These are phyloP conservation scores for Phoxinus dragarum DNA, from an alignment of 2,797 vertebrate genomes.

Conservation along the genomic window DNA sequence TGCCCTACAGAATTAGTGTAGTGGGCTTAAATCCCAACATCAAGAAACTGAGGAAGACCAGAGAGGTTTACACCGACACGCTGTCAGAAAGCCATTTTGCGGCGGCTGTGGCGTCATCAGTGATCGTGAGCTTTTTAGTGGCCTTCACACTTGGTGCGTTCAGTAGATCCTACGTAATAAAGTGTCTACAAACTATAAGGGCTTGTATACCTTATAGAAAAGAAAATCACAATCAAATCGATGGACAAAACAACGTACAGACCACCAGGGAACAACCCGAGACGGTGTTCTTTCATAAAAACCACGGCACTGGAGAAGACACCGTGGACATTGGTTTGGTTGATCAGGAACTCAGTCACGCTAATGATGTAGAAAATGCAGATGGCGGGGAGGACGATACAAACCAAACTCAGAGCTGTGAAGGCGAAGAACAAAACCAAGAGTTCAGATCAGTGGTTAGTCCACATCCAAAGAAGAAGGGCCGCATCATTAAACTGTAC, in stretches of 20 bases:
- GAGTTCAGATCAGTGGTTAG: slow-evolving; percentile 8
- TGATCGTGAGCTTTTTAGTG: slow-evolving; percentile 74
- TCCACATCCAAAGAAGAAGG: slow-evolving; percentile 49
- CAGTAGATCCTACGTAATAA: slow-evolving; percentile 67
- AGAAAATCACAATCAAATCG: not conserved
- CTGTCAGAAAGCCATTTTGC: slow-evolving; percentile 61
- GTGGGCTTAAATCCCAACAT: not conserved
- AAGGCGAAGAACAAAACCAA: slow-evolving; percentile 7
- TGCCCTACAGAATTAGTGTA: slow-evolving; percentile 59
- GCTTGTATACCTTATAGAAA: not conserved
- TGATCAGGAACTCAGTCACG: slow-evolving; percentile 56
- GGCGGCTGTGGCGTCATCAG: slow-evolving; percentile 71
- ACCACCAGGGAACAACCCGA: not conserved
- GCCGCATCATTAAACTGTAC: slow-evolving; percentile 78
- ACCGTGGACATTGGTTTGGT: slow-evolving; percentile 11
- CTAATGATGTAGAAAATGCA: not conserved
- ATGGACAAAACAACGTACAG: not conserved
- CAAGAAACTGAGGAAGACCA: slow-evolving; percentile 3
- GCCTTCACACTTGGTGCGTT: slow-evolving; percentile 77
- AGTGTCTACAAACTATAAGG: slow-evolving; percentile 58
- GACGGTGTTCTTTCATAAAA: slow-evolving; percentile 27
- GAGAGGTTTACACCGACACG: not conserved
- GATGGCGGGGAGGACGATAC: not conserved
- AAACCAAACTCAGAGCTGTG: not conserved
- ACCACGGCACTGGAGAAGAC: slow-evolving; percentile 11